Conservation (phyloP, 1,140 invertebrate genomes). For the Colletes gigas region DNA sequence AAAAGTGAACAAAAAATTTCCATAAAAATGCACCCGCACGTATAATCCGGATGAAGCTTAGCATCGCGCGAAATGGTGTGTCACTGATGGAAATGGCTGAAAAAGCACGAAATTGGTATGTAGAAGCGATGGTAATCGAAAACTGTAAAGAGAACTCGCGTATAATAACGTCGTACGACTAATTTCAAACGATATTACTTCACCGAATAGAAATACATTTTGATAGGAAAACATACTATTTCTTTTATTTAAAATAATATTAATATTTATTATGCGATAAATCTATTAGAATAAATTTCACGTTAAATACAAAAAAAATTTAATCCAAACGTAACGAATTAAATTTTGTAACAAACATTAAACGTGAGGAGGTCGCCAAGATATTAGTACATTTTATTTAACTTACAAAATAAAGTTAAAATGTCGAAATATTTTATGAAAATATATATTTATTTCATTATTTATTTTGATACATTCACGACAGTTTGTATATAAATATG, state of each 20-base stretch:
- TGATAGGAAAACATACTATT: not conserved
- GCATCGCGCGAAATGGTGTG: slow-evolving; percentile 62
- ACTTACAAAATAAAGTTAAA: not conserved
- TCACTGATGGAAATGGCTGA: slow-evolving; percentile 52
- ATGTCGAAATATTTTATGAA: slow-evolving; percentile 15
- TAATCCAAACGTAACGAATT: not conserved
- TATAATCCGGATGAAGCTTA: slow-evolving; percentile 79
- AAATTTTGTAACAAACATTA: too few relatives aligned
- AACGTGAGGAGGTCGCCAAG: not conserved
- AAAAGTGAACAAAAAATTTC: slow-evolving; percentile 69
- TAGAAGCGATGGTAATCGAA: slow-evolving; percentile 38
- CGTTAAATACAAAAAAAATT: too few relatives aligned
- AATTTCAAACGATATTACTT: slow-evolving; percentile 1
- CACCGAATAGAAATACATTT: not conserved
- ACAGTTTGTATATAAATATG: slow-evolving; percentile 39
- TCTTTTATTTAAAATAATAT: too few relatives aligned
- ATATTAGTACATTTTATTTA: not conserved
- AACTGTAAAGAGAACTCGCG: not conserved
- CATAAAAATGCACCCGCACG: slow-evolving; percentile 73
- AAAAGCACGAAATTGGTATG: slow-evolving; percentile 49
- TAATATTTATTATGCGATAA: too few relatives aligned
- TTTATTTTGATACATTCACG: slow-evolving; percentile 33
- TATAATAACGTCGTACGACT: not conserved
- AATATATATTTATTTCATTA: slow-evolving; percentile 37
- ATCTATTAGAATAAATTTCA: too few relatives aligned